Base-by-base conservation (phyloP, 2,888 invertebrate genomes). In the Meghimatium bilineatum region DNA sequence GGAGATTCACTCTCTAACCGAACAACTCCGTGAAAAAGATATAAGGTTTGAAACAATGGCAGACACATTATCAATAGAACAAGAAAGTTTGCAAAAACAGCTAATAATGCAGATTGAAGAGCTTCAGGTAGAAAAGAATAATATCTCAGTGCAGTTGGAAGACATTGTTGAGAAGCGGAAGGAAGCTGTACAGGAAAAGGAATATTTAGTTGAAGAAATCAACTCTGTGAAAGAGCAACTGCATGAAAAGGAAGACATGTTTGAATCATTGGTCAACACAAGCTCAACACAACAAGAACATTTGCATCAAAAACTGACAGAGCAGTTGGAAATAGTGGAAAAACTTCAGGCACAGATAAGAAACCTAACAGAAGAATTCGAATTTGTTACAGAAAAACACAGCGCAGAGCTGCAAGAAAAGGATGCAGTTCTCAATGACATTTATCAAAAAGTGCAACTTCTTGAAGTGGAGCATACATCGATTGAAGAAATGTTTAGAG, bases 401-500 rank as follows among this genome's bases (percentile, higher is more conserved):
- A 83, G 86, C 17, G 60, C 77, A 69, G 89, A 90, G 80, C 86
- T 87, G 44, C 88, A 89, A 52, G 90, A 91, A 84, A 85, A 77
- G 38, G 76, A 83, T 29, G 17, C 69, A 29, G 29, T 69, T 17
- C 60, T 86, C 10, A 76, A 77, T 49, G 83, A 81, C 52, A 75
- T 66, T 10, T 74, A 29, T n/a, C 83, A 85, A 32, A 85, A 67
- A 52, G 71, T 83, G 1, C 12, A 56, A 26, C 85, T 83, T 44
- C 82, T 85, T 17, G 79, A 86, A 72, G 79, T 80, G 52, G 86
- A 86, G 34, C 76, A 84, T 56, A 85, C 87, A 23, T 89, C 91
- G 5, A 85, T 90, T 80, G 89, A 90, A 69, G 92, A 91, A 86
- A 90, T 90, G 88, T 79, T 90, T 8, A 89, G 88, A 87, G 89